A percentile compares a stretch with the other conserved stretches of the same genome.
Conservation (phyloP, 2,797 vertebrate species). For the Podargus strigoides region DNA sequence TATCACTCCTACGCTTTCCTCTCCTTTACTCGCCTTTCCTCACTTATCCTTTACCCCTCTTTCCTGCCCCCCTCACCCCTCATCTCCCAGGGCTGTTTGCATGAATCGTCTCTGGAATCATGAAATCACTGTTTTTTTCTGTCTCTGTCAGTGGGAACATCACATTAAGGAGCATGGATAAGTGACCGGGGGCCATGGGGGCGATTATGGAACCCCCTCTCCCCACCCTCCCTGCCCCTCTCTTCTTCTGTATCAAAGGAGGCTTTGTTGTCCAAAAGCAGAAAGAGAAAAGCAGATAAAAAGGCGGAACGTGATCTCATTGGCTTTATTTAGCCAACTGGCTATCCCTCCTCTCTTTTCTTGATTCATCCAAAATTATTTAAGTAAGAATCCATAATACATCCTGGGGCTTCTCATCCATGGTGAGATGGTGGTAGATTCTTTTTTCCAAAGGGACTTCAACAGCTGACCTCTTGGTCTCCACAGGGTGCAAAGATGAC, state of each 20-base stretch:
- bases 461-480: slow-evolving; percentile 1
- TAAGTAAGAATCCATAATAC: slow-evolving; percentile 43
- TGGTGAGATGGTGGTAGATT: slow-evolving; percentile 2
- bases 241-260: slow-evolving; percentile 49
- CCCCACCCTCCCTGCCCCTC: background rate
- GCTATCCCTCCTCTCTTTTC: background rate
- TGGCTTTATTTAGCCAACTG: slow-evolving; percentile 64
- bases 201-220: slow-evolving; percentile 62
- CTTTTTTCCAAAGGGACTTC: background rate
- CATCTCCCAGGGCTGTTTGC: background rate
- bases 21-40: background rate
- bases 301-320: slow-evolving; percentile 70
- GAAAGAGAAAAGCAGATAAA: slow-evolving; percentile 67
- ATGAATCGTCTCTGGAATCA: slow-evolving; percentile 49
- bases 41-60: background rate
- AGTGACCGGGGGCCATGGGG: slow-evolving; percentile 64
- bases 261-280: slow-evolving; percentile 67
- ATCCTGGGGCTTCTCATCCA: slow-evolving; percentile 13
- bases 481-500: background rate
- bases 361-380: slow-evolving; percentile 65
- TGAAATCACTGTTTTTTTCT: slow-evolving; percentile 66
- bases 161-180: slow-evolving; percentile 63
- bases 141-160: slow-evolving; percentile 59
- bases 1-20: background rate
- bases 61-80: background rate